phyloP scores from a whole-genome alignment of 2,113 vertebrate species.

The Ammodytes marinus region DNA sequence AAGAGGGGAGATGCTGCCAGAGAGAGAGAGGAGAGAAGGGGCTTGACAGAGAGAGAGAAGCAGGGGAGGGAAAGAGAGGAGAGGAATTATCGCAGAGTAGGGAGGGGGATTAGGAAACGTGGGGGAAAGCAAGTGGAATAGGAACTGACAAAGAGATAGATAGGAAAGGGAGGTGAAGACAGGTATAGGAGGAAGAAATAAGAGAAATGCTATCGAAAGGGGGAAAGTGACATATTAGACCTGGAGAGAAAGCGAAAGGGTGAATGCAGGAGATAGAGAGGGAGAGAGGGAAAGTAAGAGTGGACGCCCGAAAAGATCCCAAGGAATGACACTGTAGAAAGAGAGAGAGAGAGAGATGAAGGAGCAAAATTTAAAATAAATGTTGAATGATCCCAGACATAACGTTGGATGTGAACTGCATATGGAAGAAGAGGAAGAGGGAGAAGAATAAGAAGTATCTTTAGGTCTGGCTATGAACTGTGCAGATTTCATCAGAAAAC shows the following conservation, averaged over 20 bases:
- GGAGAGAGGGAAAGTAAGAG: neutral
- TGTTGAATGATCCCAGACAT: slow-evolving; percentile 57
- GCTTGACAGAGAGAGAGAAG: slow-evolving; percentile 55
- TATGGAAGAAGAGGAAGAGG: slow-evolving; percentile 37
- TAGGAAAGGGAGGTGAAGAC: slow-evolving; percentile 38
- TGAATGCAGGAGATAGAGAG: neutral
- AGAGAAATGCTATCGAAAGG: slow-evolving; percentile 11
- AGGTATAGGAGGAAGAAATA: slow-evolving; percentile 44
- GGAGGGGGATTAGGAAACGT: slow-evolving; percentile 72
- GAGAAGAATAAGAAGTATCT: slow-evolving; percentile 12
- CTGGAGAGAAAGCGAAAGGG: slow-evolving; percentile 6
- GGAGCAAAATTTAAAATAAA: slow-evolving; percentile 25
- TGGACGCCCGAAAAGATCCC: slow-evolving; percentile 10
- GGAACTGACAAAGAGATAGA: slow-evolving; percentile 65
- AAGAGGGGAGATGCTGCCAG: neutral
- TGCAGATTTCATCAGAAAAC: slow-evolving; percentile 44
- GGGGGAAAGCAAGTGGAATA: slow-evolving; percentile 53
- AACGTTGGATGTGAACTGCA: slow-evolving; percentile 52
- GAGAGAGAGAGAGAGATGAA: neutral
- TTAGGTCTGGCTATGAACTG: slow-evolving; percentile 30
- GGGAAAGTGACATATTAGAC: slow-evolving; percentile 48
- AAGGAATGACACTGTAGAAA: neutral
- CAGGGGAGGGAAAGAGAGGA: slow-evolving; percentile 37
- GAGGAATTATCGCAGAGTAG: slow-evolving; percentile 63
- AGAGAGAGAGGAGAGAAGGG: slow-evolving; percentile 35